phyloP scores from a whole-genome alignment of 2,888 invertebrate species.

The Brachyptera putata region DNA sequence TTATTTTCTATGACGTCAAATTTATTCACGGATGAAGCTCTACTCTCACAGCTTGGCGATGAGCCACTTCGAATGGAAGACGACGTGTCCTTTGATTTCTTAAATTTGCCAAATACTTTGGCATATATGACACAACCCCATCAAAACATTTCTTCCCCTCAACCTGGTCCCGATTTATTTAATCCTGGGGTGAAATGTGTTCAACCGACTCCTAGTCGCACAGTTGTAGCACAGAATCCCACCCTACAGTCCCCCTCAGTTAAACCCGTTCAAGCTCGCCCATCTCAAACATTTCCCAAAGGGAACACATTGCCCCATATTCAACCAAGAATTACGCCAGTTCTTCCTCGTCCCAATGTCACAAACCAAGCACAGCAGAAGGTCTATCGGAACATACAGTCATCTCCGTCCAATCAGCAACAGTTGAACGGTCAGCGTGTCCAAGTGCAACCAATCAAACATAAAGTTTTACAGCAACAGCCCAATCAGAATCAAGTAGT shows the following conservation, averaged over 20 bases:
- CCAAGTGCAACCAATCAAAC: neutral
- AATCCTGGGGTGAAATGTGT: neutral
- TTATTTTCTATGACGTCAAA: slow-evolving; percentile 54
- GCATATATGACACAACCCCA: slow-evolving; percentile 33
- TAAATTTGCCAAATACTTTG: slow-evolving; percentile 41
- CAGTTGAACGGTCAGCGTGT: neutral
- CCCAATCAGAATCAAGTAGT: slow-evolving; percentile 23
- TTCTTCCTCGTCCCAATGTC: neutral
- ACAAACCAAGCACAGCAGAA: neutral
- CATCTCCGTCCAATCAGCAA: neutral
- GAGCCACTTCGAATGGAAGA: slow-evolving; percentile 48
- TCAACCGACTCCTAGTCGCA: neutral
- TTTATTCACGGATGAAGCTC: slow-evolving; percentile 50
- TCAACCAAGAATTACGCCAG: slow-evolving; percentile 2
- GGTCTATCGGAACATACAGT: slow-evolving; percentile 9
- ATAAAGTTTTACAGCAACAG: neutral
- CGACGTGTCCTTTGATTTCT: slow-evolving; percentile 47
- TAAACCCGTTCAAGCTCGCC: no score
- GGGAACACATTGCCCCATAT: neutral
- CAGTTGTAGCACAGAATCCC: neutral
- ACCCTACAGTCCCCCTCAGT: neutral
- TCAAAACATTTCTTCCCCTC: slow-evolving; percentile 10
- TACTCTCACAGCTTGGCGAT: slow-evolving; percentile 48
- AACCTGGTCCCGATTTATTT: slow-evolving; percentile 23
- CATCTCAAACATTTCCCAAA: no score